Evolutionary conservation across 1,140 invertebrate species (phyloP), one percentile per base, ranked within the genome.

Genomic region (Papilio polytes): DNA sequence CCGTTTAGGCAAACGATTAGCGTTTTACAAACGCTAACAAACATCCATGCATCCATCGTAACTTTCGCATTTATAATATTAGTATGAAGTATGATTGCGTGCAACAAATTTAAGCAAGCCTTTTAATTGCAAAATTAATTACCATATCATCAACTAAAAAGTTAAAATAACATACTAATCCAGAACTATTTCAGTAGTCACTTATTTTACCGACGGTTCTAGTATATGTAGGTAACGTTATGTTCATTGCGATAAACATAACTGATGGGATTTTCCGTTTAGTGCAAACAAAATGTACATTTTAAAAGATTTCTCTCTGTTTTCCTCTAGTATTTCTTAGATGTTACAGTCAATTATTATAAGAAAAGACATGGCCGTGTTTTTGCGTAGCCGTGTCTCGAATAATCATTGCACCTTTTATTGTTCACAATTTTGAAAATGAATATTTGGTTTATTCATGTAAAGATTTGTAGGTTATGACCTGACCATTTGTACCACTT

Each of bases 261-360:
- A 59, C n/a, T 59, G 9, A 22, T 22, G 56, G 8, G 56, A 53
- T 59, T 59, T 59, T 22, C 59, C 20, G 22, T 63, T 63, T 26
- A 13, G 59, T 63, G 0, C 15, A 13, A 63, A 63, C 59, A 63
- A 63, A 22, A 63, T 26, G 20, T 12, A 31, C 3, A 0, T 10
- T 26, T 63, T 26, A 63, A 63, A 63, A 10, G 2, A 12, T 63
- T 26, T 26, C 22, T 63, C 22, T 22, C 20, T 63, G 3, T 63
- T 63, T 63, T 63, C 59, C 53, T 56, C 53, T n/a, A 56, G n/a
- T 9, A 56, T 56, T 20, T 56, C 53, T 56, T 56, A 56, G 53
- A 20, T 53, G 15, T 53, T 15, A 13, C 13, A 48, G 51, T 18
- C 18, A 18, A 53, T 53, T 8, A 53, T 53, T 53, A 18, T 53